These are phyloP conservation scores for Bellardia pandia DNA, from an alignment of 2,888 invertebrate species.

Conservation along the genomic window DNA sequence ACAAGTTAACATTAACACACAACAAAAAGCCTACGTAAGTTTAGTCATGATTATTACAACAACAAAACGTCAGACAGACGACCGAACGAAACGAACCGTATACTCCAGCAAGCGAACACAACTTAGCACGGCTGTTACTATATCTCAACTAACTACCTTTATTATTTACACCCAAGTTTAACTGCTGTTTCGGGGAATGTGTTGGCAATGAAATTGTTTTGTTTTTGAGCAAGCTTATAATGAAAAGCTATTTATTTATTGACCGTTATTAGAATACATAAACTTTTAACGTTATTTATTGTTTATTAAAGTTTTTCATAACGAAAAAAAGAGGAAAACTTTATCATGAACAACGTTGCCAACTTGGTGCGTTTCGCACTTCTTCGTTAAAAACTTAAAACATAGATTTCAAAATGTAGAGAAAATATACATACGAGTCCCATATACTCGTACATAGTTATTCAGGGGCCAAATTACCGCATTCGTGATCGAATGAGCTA, in stretches of 20 bases:
- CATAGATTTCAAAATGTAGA: too few relatives aligned
- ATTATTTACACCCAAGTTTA: slow-evolving; percentile 5
- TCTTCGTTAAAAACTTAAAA: too few relatives aligned
- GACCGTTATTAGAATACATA: neutral
- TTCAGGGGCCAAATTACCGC: too few relatives aligned
- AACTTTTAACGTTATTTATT: slow-evolving; percentile 23
- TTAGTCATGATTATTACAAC: slow-evolving; percentile 35
- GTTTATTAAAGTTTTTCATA: neutral
- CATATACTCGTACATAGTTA: too few relatives aligned
- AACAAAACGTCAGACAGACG: slow-evolving; percentile 20
- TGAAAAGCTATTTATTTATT: slow-evolving; percentile 33
- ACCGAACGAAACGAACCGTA: too few relatives aligned
- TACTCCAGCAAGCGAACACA: slow-evolving; percentile 16
- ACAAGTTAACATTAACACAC: slow-evolving; percentile 44
- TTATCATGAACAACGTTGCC: too few relatives aligned
- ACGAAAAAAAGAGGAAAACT: neutral
- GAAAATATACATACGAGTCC: too few relatives aligned
- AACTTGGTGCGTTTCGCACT: too few relatives aligned
- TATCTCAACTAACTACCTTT: slow-evolving; percentile 66
- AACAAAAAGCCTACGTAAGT: slow-evolving; percentile 65
- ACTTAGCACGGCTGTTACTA: slow-evolving; percentile 68
- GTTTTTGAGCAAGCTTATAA: slow-evolving; percentile 23
- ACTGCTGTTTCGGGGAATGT: neutral
- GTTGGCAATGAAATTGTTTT: slow-evolving; percentile 21
- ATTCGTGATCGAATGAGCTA: too few relatives aligned